These are phyloP conservation scores for Micrasema longulum DNA, from an alignment of 1,140 invertebrate species.

Conservation along the genomic window DNA sequence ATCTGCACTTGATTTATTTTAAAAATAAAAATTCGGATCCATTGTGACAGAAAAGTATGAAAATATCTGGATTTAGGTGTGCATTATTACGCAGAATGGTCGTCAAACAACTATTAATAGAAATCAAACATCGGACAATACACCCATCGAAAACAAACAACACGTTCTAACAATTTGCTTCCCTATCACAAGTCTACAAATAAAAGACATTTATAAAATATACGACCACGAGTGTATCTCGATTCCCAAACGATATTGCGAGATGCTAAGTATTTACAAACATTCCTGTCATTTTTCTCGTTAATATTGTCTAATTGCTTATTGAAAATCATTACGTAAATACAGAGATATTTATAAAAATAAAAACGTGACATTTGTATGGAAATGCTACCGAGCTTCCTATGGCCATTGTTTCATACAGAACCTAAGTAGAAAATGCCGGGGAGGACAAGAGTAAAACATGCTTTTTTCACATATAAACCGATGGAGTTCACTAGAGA, in stretches of 20 bases:
- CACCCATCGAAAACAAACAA: conserved; percentile 25
- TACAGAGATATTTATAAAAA: conserved; percentile 39
- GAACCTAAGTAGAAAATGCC: conserved; percentile 37
- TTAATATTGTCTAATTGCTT: conserved; percentile 42
- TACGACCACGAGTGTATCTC: conserved; percentile 37
- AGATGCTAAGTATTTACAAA: conserved; percentile 39
- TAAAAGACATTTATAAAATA: conserved; percentile 40
- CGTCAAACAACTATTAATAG: conserved; percentile 29
- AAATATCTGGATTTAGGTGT: conserved; percentile 2
- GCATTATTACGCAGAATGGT: not conserved
- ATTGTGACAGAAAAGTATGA: conserved; percentile 33
- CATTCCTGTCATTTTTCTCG: conserved; percentile 31
- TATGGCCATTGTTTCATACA: conserved; percentile 40
- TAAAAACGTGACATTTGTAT: conserved; percentile 31
- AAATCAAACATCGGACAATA: conserved; percentile 15
- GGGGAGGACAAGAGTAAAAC: conserved; percentile 37
- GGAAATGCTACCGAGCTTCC: conserved; percentile 9
- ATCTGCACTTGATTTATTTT: conserved; percentile 7
- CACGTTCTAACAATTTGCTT: not conserved
- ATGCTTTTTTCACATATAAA: conserved; percentile 34
- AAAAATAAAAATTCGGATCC: not conserved
- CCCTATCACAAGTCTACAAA: conserved; percentile 8
- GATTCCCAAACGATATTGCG: conserved; percentile 18
- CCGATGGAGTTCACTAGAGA: conserved; percentile 25
- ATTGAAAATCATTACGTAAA: conserved; percentile 46